phyloP scores from a whole-genome alignment of 2,113 vertebrate species.

The Solea senegalensis region DNA sequence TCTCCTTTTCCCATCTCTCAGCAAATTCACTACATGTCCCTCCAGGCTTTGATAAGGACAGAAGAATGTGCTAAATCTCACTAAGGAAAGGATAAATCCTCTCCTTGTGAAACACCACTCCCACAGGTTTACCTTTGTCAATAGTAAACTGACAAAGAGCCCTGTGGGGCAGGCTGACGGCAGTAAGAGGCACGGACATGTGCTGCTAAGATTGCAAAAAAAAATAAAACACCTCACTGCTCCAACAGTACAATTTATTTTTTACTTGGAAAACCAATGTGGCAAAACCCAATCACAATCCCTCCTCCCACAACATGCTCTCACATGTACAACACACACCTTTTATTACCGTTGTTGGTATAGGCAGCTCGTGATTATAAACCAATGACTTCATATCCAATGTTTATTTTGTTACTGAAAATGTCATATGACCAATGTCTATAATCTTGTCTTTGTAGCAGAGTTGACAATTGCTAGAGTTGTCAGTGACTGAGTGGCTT shows the following conservation, averaged over 20 bases:
- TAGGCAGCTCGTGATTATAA: constrained; percentile 5
- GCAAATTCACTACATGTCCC: constrained; percentile 51
- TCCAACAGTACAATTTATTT: neutral
- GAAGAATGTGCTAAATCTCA: constrained; percentile 68
- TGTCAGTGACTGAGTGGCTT: neutral
- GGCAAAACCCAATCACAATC: constrained; percentile 19
- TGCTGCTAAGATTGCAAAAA: neutral
- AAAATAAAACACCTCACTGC: neutral
- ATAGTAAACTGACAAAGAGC: constrained; percentile 26
- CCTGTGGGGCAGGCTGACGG: constrained; percentile 6
- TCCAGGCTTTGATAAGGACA: constrained; percentile 48
- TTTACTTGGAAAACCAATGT: neutral
- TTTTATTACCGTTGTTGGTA: constrained; percentile 15
- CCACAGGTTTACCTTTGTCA: constrained; percentile 58
- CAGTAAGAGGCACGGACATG: neutral
- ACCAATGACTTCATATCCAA: constrained; percentile 8
- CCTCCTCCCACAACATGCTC: constrained; percentile 21
- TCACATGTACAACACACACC: constrained; percentile 39
- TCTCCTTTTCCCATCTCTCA: constrained; percentile 50
- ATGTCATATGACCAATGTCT: neutral
- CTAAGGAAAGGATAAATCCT: constrained; percentile 67
- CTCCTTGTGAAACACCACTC: constrained; percentile 66
- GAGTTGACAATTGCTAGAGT: neutral
- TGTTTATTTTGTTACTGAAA: neutral
- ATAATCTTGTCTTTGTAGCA: neutral